Evolutionary conservation across 2,113 vertebrate species (phyloP), one percentile per base, ranked within the genome.

Genomic region (Lates calcarifer): DNA sequence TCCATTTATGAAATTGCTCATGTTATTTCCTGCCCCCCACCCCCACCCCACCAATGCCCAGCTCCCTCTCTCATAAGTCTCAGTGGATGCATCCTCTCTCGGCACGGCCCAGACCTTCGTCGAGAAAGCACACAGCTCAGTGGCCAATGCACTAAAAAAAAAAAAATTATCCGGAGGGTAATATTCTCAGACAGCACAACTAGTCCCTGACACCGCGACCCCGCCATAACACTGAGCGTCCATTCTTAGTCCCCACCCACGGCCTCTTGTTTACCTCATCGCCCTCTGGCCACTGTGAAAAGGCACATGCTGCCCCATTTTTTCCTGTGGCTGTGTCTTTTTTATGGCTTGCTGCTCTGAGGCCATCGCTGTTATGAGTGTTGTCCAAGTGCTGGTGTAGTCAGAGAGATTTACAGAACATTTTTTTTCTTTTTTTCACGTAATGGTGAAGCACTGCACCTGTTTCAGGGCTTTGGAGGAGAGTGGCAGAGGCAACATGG

Each of bases 1-100:
- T 92, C 91, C 93, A 94, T 94, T 94, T 94, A 92, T 91, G 89
- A 94, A 93, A 94, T 94, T 94, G 94, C 94, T 93, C 85, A 77
- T 94, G 91, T 93, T 93, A 92, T 93, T 91, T 93, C 89, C 91
- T 91, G 87, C 61, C 60, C 6, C 33, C 53, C 31, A 47, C 41
- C 55, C 11, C 62, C 57, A 28, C n/a, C 57, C 45, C 67, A 24
- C 49, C 49, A 9, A 65, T 75, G 72, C 55, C 84, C 74, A 66
- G 63, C 81, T 66, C 75, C n/a, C n/a, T 60, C 66, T 70, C 87
- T 84, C 79, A 81, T 90, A 90, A 89, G 87, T 90, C 90, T 89
- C 83, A 68, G 85, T 81, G 69, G 72, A 89, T 89, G 85, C 85
- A 66, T 91, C 82, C 84, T 81, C 79, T 87, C 83, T 79, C 65